A percentile compares a stretch with the other conserved stretches of the same genome.
phyloP scores from a whole-genome alignment of 2,888 invertebrate genomes.

The Drosophila pegasa region DNA sequence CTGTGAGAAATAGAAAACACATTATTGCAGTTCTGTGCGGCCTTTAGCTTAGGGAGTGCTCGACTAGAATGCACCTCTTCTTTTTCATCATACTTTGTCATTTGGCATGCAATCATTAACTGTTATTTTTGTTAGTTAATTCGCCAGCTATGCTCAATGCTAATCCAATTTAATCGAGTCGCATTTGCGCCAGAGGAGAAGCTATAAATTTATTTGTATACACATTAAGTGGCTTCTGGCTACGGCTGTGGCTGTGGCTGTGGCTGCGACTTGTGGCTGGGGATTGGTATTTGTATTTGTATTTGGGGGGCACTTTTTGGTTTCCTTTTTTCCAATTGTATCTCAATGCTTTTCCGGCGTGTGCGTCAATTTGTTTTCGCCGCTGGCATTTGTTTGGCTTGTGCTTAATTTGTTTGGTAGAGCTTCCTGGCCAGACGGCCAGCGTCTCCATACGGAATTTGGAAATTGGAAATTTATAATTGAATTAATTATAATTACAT shows the following conservation, averaged over 20 bases:
- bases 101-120: not conserved
- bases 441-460: slow-evolving; percentile 7
- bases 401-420: slow-evolving; percentile 45
- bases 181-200: slow-evolving; percentile 1
- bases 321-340: slow-evolving; percentile 37
- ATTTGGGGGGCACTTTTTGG: slow-evolving; percentile 20
- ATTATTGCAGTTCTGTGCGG: no score
- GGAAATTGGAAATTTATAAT: slow-evolving; percentile 38
- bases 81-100: not conserved
- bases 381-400: slow-evolving; percentile 48
- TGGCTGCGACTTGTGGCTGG: not conserved
- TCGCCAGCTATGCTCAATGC: not conserved
- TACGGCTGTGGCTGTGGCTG: not conserved
- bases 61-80: not conserved
- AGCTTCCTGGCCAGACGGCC: slow-evolving; percentile 30
- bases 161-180: slow-evolving; percentile 11
- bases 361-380: slow-evolving; percentile 42
- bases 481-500: slow-evolving; percentile 44
- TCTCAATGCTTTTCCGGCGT: slow-evolving; percentile 24
- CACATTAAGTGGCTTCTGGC: slow-evolving; percentile 6
- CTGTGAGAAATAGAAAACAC: no score
- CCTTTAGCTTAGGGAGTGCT: no score
- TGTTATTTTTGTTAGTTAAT: not conserved
- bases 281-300: slow-evolving; percentile 9
- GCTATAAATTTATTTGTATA: slow-evolving; percentile 18